Conservation (phyloP, 2,888 invertebrate species). For the Drosophila bunnanda region DNA sequence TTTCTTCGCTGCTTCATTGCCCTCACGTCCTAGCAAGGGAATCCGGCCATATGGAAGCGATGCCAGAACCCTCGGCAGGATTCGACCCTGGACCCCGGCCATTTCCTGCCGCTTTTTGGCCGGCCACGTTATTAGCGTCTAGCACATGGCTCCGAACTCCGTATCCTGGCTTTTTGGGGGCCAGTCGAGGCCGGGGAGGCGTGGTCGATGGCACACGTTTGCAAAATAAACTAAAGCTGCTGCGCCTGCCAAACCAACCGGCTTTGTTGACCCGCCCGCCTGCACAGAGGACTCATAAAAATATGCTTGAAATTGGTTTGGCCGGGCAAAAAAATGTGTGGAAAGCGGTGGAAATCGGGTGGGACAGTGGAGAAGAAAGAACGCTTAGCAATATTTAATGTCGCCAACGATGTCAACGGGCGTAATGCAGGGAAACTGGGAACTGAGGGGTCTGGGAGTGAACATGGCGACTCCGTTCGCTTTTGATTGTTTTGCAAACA, state of each 20-base stretch:
- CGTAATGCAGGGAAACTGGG: constrained; percentile 29
- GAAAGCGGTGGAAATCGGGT: constrained; percentile 11
- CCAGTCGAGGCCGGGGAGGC: constrained; percentile 30
- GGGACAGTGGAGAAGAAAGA: constrained; percentile 30
- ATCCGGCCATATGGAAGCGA: constrained; percentile 31
- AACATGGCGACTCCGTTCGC: constrained; percentile 58
- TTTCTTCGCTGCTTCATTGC: constrained; percentile 19
- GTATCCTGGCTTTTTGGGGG: constrained; percentile 12
- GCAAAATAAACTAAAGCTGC: constrained; percentile 78
- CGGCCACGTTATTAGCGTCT: constrained; percentile 59
- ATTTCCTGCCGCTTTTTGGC: constrained; percentile 48
- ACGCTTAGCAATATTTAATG: constrained; percentile 69
- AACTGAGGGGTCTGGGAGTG: constrained; percentile 5
- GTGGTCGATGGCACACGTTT: constrained; percentile 61
- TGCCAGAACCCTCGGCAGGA: constrained; percentile 11
- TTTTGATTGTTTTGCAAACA: constrained; percentile 79
- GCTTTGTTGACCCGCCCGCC: constrained; percentile 31
- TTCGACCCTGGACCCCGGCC: constrained; percentile 3
- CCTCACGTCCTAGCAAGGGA: constrained; percentile 19
- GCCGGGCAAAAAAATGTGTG: constrained; percentile 33
- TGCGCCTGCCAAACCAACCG: constrained; percentile 60
- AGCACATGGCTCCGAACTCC: constrained; percentile 54
- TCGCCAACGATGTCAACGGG: constrained; percentile 65
- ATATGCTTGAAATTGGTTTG: constrained; percentile 77
- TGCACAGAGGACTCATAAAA: constrained; percentile 74